These are phyloP conservation scores for Cantharis rustica DNA, from an alignment of 2,888 invertebrate genomes.

Conservation along the genomic window DNA sequence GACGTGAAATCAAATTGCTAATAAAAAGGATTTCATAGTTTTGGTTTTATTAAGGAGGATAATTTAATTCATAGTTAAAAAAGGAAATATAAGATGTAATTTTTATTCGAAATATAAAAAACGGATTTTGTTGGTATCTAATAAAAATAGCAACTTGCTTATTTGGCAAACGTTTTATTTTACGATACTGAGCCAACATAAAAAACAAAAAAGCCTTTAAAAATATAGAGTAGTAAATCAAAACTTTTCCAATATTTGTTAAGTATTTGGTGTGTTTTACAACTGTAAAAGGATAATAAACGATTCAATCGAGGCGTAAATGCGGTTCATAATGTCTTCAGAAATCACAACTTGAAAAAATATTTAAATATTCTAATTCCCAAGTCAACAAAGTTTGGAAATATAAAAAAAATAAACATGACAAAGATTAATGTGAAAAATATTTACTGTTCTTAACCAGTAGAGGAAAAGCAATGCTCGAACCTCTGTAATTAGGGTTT, in stretches of 20 bases:
- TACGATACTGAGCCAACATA: constrained; percentile 19
- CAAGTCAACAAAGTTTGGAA: not conserved
- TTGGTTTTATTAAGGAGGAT: not conserved
- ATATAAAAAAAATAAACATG: not conserved
- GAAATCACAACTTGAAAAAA: not conserved
- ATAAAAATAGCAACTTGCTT: constrained; percentile 22
- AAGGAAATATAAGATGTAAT: not conserved
- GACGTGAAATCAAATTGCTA: not conserved
- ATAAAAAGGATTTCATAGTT: not conserved
- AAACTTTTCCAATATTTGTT: constrained; percentile 30
- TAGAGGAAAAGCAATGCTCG: not conserved
- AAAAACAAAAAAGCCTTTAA: constrained; percentile 14
- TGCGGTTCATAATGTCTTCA: constrained; percentile 1
- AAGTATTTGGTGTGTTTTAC: constrained; percentile 23
- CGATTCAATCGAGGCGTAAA: constrained; percentile 16
- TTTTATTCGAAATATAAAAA: not conserved
- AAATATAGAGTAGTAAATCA: constrained; percentile 20
- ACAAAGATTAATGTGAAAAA: not conserved
- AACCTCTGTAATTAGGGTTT: not conserved
- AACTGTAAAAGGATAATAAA: constrained; percentile 18
- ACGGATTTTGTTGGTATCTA: not conserved
- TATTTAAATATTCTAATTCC: not conserved
- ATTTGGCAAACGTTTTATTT: constrained; percentile 23
- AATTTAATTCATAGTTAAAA: not conserved
- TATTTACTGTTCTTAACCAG: not conserved